Conservation (phyloP, 2,888 invertebrate species). For the Theretra japonica region DNA sequence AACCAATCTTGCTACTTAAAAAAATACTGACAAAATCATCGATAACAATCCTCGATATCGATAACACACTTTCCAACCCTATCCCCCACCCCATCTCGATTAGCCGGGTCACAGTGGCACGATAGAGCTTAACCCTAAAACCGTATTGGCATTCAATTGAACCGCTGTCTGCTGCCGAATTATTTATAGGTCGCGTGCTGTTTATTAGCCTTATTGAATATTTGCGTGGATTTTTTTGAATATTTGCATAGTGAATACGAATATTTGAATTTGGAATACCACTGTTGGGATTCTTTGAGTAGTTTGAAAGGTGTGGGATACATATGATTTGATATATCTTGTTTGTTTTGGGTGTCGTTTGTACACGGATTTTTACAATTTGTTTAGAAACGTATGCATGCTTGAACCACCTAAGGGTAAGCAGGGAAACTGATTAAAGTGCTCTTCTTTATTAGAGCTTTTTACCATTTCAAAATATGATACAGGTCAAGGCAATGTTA, state of each 20-base stretch:
- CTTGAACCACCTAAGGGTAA: no score
- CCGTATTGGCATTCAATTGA: conserved; percentile 46
- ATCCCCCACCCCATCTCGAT: conserved; percentile 62
- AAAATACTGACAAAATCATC: not conserved
- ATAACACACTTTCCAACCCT: conserved; percentile 53
- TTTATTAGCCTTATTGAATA: conserved; percentile 29
- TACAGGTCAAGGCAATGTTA: no score
- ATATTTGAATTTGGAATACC: not conserved
- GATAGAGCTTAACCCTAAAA: conserved; percentile 72
- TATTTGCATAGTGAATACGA: conserved; percentile 8
- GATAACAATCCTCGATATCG: conserved; percentile 43
- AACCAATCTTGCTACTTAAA: not conserved
- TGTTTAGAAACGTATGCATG: no score
- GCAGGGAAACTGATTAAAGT: no score
- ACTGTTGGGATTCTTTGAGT: not conserved
- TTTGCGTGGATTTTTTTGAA: conserved; percentile 9
- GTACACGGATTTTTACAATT: no score
- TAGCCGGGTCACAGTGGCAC: conserved; percentile 72
- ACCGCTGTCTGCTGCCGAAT: conserved; percentile 36
- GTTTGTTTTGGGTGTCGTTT: no score
- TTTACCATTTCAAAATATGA: no score
- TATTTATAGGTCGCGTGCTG: conserved; percentile 40
- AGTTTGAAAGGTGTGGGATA: not conserved
- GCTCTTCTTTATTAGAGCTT: no score
- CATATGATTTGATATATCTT: not conserved